phyloP scores from a whole-genome alignment of 2,797 vertebrate genomes.

The Danio albolineatus region DNA sequence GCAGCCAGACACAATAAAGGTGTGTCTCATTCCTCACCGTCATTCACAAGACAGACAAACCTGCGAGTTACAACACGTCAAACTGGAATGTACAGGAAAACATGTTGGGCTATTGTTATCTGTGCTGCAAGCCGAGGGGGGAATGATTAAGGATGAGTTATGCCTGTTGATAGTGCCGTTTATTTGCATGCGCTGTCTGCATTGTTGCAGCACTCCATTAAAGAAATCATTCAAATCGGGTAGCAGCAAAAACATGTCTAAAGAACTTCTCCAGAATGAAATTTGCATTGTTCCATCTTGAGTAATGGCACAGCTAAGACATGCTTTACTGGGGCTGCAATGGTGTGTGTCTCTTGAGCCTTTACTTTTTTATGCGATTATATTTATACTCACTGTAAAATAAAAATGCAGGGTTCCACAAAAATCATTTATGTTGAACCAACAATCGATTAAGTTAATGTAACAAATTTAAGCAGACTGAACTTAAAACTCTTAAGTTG shows the following conservation, averaged over 20 bases:
- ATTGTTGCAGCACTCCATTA: not conserved
- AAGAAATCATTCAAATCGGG: not conserved
- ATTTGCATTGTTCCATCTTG: not conserved
- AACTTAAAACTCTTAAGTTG: too few species aligned
- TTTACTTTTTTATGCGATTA: too few species aligned
- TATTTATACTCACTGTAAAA: too few species aligned
- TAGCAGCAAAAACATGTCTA: not conserved
- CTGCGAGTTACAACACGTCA: constrained; percentile 54
- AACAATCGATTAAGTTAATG: too few species aligned
- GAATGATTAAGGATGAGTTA: not conserved
- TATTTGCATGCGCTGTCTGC: not conserved
- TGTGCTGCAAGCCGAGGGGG: not conserved
- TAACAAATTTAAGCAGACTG: too few species aligned
- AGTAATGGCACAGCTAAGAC: too few species aligned
- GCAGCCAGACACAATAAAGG: constrained; percentile 54
- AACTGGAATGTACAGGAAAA: constrained; percentile 40
- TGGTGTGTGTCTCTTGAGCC: too few species aligned
- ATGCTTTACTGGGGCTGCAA: not conserved
- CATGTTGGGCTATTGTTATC: not conserved
- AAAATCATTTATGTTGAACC: too few species aligned
- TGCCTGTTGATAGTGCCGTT: not conserved
- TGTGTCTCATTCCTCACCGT: constrained; percentile 46
- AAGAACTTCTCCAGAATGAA: not conserved
- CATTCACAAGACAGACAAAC: constrained; percentile 48
- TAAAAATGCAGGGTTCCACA: too few species aligned